Conservation (phyloP, 2,797 vertebrate species). For the Chrosomus eos region DNA sequence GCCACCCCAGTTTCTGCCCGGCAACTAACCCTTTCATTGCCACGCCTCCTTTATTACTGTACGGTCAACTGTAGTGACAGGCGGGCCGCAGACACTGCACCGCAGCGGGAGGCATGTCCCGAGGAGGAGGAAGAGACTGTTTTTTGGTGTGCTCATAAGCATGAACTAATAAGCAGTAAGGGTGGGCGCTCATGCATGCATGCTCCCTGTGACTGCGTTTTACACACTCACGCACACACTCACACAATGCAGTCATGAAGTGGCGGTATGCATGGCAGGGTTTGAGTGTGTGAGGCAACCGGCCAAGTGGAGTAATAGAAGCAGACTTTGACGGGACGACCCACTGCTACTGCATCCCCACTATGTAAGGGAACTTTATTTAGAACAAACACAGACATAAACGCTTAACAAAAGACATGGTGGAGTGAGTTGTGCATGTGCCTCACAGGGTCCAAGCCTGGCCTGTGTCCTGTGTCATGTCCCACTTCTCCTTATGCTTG, state of each 20-base stretch:
- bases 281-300: slow-evolving; percentile 24
- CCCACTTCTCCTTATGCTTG: neutral
- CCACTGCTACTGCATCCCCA: slow-evolving; percentile 31
- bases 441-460: neutral
- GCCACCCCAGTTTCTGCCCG: slow-evolving; percentile 69
- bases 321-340: slow-evolving; percentile 41
- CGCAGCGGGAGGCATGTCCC: slow-evolving; percentile 44
- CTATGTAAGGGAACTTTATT: slow-evolving; percentile 6
- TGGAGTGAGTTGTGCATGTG: neutral
- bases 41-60: slow-evolving; percentile 58
- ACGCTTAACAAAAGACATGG: neutral
- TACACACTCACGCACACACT: slow-evolving; percentile 38
- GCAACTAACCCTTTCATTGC: slow-evolving; percentile 66
- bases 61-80: slow-evolving; percentile 66
- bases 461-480: neutral
- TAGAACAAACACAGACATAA: slow-evolving; percentile 30
- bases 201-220: slow-evolving; percentile 15
- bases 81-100: slow-evolving; percentile 56
- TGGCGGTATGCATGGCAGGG: slow-evolving; percentile 20
- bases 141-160: slow-evolving; percentile 74
- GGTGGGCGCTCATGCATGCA: slow-evolving; percentile 58
- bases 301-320: slow-evolving; percentile 38
- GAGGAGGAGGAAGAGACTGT: slow-evolving; percentile 60
- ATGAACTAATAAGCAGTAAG: slow-evolving; percentile 71
- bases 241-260: slow-evolving; percentile 15